Conservation (phyloP, 37 sponge, comb jelly and placozoan genomes). For the Beroe forskalii region DNA sequence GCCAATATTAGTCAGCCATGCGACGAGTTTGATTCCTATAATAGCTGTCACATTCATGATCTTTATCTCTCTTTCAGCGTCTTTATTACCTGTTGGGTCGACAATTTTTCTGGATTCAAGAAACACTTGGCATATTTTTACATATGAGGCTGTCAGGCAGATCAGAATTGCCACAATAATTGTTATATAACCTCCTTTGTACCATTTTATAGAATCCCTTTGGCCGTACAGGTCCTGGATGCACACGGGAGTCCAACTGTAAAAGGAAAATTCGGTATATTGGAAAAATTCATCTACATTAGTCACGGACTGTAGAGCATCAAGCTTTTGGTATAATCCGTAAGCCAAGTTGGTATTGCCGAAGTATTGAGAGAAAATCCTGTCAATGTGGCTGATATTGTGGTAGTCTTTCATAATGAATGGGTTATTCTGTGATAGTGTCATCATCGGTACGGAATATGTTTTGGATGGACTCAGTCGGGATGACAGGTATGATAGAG, state of each 20-base stretch:
- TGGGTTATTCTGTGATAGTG: neutral
- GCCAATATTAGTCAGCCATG: neutral
- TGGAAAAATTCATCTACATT: neutral
- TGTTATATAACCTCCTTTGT: neutral
- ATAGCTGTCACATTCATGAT: neutral
- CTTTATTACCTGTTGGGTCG: neutral
- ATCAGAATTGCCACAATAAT: neutral
- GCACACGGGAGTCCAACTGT: slow-evolving; percentile 30
- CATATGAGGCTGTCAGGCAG: neutral
- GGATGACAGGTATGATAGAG: neutral
- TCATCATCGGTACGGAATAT: neutral
- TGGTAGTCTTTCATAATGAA: neutral
- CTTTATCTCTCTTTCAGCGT: neutral
- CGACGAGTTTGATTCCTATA: neutral
- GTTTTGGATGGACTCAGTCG: neutral
- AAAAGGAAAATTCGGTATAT: neutral
- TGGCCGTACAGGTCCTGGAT: neutral
- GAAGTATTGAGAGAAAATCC: neutral
- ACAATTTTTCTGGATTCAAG: neutral
- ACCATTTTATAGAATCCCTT: neutral
- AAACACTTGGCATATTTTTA: neutral
- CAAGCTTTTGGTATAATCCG: neutral
- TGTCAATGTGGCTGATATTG: neutral
- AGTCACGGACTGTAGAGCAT: neutral
- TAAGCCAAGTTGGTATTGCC: neutral